Evolutionary conservation across 2,113 vertebrate species (phyloP), one percentile per base, ranked within the genome.

Genomic region (Cryptotis parvus): DNA sequence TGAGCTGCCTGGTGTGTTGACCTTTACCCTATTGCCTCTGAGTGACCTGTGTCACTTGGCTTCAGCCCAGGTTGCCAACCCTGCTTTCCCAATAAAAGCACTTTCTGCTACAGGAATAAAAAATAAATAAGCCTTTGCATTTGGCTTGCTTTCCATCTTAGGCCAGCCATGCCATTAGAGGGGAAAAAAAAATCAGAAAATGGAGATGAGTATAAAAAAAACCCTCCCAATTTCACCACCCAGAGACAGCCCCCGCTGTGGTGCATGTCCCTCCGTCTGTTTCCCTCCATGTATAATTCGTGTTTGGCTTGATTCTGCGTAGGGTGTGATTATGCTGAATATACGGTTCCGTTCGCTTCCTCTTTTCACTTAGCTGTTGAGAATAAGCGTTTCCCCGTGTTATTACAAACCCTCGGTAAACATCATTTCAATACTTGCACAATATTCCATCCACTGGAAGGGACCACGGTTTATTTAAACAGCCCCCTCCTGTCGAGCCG

Each of bases 381-480:
- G 84, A 95, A 90, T 83, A 86, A 90, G 92, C 94, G n/a, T 87
- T 89, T 91, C 35, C 72, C 68, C 2, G 1, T 94, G 90, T 95
- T 94, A 90, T 92, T 94, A 93, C 91, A 95, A 96, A 94, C 86
- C 75, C 55, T 93, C 20, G 0, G 95, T 84, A 95, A 96, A 95
- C 96, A 87, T 20, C 88, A 70, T 92, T 93, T 94, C 93, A 83
- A 35, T 85, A 49, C 66, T 22, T 33, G 76, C 78, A 63, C 72
- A 18, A 37, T 77, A 79, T 90, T 92, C 79, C 58, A 41, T 1
- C 2, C 5, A 55, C 61, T 27, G 70, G 72, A 74, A 3, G 55
- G 68, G 24, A 26, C 75, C 75, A 1, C 0, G 29, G 81, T 85
- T 90, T 96, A 90, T 94, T 95, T 95, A 96, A 95, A 90, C 88